phyloP scores from a whole-genome alignment of 2,113 vertebrate species.

The Amazona guildingii region DNA sequence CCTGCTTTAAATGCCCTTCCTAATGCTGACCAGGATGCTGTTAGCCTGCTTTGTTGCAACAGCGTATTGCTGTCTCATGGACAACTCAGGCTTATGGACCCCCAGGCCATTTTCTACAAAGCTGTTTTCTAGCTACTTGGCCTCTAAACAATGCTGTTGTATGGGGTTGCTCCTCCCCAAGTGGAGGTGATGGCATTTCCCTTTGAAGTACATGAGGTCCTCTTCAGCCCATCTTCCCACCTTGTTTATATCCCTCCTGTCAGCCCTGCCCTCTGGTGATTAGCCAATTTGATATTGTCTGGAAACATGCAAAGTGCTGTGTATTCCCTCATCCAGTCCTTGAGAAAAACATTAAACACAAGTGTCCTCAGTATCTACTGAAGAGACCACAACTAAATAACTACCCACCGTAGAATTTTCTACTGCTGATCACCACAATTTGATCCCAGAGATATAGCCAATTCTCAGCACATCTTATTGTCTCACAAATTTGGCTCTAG shows the following conservation, averaged over 20 bases:
- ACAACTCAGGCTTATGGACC: neutral
- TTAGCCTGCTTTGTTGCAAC: neutral
- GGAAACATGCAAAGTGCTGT: neutral
- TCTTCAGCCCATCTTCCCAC: accelerated
- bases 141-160: neutral
- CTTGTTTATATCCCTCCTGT: neutral
- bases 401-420: neutral
- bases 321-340: neutral
- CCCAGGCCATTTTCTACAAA: neutral
- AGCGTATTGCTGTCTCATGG: neutral
- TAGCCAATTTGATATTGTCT: neutral
- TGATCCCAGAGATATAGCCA: neutral
- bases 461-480: neutral
- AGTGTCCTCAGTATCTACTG: neutral
- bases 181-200: neutral
- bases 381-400: neutral
- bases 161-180: neutral
- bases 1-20: neutral
- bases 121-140: neutral
- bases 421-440: neutral
- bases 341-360: neutral
- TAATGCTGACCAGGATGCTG: neutral
- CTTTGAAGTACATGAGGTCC: neutral
- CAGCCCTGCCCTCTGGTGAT: neutral
- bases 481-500: neutral